Base-by-base conservation (phyloP, 2,888 invertebrate species). In the Plutella xylostella region DNA sequence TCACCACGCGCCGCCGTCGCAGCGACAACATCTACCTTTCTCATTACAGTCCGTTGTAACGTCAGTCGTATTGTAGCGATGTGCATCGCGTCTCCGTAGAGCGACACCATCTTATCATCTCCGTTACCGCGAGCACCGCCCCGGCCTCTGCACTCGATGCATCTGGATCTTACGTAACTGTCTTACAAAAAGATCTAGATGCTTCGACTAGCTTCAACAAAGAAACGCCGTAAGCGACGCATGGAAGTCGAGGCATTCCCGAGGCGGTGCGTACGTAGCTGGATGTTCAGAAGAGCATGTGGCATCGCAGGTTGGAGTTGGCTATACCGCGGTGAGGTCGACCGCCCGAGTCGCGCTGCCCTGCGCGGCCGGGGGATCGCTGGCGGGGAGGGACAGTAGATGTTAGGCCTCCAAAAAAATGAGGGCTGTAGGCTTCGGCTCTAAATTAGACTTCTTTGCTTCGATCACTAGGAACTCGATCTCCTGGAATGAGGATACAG, bases 391-490 rank as follows among this genome's bases (percentile, higher is more conserved):
- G 90, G 90, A 90, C 80, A 91, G 90, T 89, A 90, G 90, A 89
- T 92, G 93, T 92, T 93, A 94, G 90, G 93, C 93, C 87, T 94
- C 94, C 85, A 94, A 84, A 84, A 94, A 94, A 80, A 94, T 93
- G 53, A 94, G 85, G 56, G 94, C 94, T 63, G 94, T 94, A 57
- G 94, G 94, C 85, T 94, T 94, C 62, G 93, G 94, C 85, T 94
- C 94, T 79, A 93, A 86, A 78, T 94, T 94, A 63, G 93, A 93
- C 80, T 94, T 94, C 83, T 94, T 94, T 58, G 94, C 94, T 85
- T 94, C 94, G 55, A 94, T 90, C 57, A 97, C 96, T 66, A 96
- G 88, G 85, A 97, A 94, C 85, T 96, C 95, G 78, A 97, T 94
- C 70, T 94, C 92, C 77, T 89, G 89, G n/a, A 68, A 28, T 3